A percentile compares a stretch with the other conserved stretches of the same genome.
Conservation (phyloP, 30 jellyfish, hydroid and myxozoan species). For the Rhopilema esculentum region DNA sequence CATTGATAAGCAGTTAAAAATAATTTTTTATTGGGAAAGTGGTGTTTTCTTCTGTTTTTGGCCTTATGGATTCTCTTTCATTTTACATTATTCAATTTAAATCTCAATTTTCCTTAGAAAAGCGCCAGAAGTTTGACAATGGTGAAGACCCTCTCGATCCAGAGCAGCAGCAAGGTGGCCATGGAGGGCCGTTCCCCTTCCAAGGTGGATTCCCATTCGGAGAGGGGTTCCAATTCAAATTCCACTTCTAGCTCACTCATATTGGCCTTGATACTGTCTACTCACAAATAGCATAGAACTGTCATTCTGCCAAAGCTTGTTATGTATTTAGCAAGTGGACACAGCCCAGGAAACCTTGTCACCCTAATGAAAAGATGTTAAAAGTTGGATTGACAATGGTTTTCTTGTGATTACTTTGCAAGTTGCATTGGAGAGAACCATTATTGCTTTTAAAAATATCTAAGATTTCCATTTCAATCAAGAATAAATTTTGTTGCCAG, state of each 20-base stretch:
- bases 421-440: neutral
- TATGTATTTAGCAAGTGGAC: neutral
- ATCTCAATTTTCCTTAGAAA: slow-evolving; percentile 46
- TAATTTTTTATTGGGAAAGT: too few relatives aligned
- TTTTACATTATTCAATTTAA: neutral
- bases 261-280: neutral
- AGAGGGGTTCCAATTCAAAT: slow-evolving; percentile 86
- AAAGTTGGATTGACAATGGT: too few relatives aligned
- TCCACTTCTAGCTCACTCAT: slow-evolving; percentile 63
- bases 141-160: slow-evolving; percentile 98
- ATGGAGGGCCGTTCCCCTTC: slow-evolving; percentile 83
- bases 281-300: neutral
- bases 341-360: neutral
- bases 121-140: slow-evolving; percentile 87
- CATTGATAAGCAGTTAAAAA: too few relatives aligned
- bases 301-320: neutral
- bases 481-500: neutral
- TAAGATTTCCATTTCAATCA: too few relatives aligned
- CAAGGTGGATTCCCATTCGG: slow-evolving; percentile 92
- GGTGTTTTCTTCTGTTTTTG: neutral
- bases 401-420: neutral
- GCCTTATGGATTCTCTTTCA: neutral
- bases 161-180: slow-evolving; percentile 83
- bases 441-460: neutral
- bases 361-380: neutral